Evolutionary conservation across 1,140 invertebrate genomes (phyloP), one percentile per base, ranked within the genome.

Genomic region (Amphibalanus amphitrite): DNA sequence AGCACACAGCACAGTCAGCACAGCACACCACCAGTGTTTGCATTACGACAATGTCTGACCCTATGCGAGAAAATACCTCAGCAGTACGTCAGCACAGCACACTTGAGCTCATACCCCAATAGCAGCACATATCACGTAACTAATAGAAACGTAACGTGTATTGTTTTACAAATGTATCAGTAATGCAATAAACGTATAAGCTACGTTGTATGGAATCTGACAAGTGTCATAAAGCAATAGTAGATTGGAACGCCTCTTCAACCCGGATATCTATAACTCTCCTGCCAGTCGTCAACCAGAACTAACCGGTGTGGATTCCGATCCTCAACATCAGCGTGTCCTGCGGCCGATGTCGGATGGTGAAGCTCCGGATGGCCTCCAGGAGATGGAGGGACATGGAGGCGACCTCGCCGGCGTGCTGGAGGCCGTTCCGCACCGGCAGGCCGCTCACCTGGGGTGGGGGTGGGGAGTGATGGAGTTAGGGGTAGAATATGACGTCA

Each of bases 311-410:
- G 77, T 96, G 93, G 76, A 97, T 90, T 72, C 94, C 95, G 78
- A 99, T 97, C 74, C 96, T 84, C 71, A 99, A 83, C 82, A 96
- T 92, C 68, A 98, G 82, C 20, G 89, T 90, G 80, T 97, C 91
- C 73, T 92, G 87, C 30, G 95, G 95, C 75, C 92, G 83, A 81
- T 99, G 96, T 33, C 88, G 85, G 80, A 99, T 96, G 75, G 87
- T 87, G 81, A 98, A 95, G 76, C 88, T 88, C 78, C 90, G 91
- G 17, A 96, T 92, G 3, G 90, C 91, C 71, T 89, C 87, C 23
- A 97, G 82, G 70, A 98, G 82, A 74, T 95, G 91, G 6, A 76
- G 69, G 3, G 74, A 74, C 74, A 75, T 75, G 38, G 72, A 73
- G 10, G 75, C 74, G n/a, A 94, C 88, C 80, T 94, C 89, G 0